A percentile compares a stretch with the other conserved stretches of the same genome.
phyloP scores from a whole-genome alignment of 2,888 invertebrate genomes.

The Sesia bembeciformis region DNA sequence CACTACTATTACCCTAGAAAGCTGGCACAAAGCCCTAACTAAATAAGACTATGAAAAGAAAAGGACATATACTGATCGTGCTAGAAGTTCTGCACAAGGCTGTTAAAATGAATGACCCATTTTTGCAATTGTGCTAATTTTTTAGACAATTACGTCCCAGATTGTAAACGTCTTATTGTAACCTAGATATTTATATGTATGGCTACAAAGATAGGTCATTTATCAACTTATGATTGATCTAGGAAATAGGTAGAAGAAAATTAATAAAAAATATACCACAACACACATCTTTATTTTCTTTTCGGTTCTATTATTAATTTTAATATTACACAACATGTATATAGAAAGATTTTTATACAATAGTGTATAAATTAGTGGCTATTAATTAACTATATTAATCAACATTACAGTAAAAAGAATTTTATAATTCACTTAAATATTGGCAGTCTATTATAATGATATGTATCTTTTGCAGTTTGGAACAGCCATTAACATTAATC shows the following conservation, averaged over 20 bases:
- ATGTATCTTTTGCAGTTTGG: constrained; percentile 72
- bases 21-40: too few species aligned
- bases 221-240: neutral
- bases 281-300: constrained; percentile 67
- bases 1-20: too few species aligned
- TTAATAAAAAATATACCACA: constrained; percentile 32
- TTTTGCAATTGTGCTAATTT: too few species aligned
- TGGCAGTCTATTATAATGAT: constrained; percentile 74
- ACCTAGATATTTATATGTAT: too few species aligned
- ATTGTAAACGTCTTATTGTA: too few species aligned
- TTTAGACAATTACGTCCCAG: too few species aligned
- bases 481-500: constrained; percentile 32
- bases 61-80: too few species aligned
- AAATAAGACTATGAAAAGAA: too few species aligned
- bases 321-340: constrained; percentile 73
- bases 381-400: constrained; percentile 55
- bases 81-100: too few species aligned
- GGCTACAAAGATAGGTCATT: too few species aligned
- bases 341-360: constrained; percentile 74
- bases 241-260: neutral
- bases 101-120: too few species aligned
- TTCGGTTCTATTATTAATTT: constrained; percentile 49
- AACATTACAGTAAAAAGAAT: constrained; percentile 70
- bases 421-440: constrained; percentile 54
- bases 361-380: constrained; percentile 68